Base-by-base conservation (phyloP, 1,140 invertebrate genomes). In the Rhopalosiphum padi region DNA sequence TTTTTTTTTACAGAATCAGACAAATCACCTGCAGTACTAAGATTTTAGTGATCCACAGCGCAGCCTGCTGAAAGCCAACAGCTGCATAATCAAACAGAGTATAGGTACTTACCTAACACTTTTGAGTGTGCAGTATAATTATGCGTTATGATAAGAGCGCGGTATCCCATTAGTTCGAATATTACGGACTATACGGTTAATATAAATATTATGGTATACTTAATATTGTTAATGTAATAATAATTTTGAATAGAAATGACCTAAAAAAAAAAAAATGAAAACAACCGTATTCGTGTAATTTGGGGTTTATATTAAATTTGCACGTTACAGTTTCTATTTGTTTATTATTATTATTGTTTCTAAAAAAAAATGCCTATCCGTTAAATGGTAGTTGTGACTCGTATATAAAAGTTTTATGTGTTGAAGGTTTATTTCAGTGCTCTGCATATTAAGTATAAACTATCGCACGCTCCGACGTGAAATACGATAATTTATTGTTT, bases 401-500 rank as follows among this genome's bases (percentile, higher is more conserved):
- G 86, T 48, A 87, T 35, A 87, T 43, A 87, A 46, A 48, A 87
- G 25, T 87, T 87, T 87, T 87, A 87, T 48, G 30, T n/a, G 86
- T 87, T 25, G n/a, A 87, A 43, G 46, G 15, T 87, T 87, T 87
- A 87, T 87, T 87, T 87, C 7, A 48, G 86, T 87, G 21, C 86
- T n/a, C 43, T 30, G 83, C 85, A 46, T 43, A 48, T 87, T 30
- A 87, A 30, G 30, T 48, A 46, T 46, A 37, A 83, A 43, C 83
- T 41, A 48, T 35, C 23, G 3, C 9, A 23, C 37, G 18, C 18
- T 6, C 43, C 30, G 30, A 48, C 43, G 18, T 18, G n/a, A 51
- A 51, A 51, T 46, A 48, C 46, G 46, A 48, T 48, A 30, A 30
- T 48, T 87, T 87, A 87, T 51, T 87, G 30, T 35, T 87, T 48